Conservation (phyloP, 2,113 vertebrate genomes). For the Elephas maximus region DNA sequence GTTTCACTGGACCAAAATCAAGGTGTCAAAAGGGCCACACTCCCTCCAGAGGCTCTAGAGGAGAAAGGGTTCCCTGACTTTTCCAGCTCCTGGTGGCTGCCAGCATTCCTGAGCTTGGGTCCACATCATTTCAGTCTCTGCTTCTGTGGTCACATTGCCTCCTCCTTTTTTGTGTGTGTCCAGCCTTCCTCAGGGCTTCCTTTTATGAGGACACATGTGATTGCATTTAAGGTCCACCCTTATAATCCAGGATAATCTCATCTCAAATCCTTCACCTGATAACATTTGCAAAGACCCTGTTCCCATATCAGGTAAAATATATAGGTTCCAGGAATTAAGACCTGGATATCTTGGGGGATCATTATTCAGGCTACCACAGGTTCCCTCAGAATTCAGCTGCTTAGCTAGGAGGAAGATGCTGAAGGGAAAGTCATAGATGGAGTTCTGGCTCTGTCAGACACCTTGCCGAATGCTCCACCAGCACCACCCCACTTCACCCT, state of each 20-base stretch:
- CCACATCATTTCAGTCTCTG: background rate
- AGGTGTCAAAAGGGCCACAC: background rate
- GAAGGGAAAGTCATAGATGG: background rate
- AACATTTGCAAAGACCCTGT: background rate
- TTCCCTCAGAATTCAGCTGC: background rate
- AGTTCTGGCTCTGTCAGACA: background rate
- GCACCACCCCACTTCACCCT: background rate
- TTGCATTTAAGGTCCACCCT: background rate
- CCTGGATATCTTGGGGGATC: background rate
- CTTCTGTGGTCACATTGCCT: background rate
- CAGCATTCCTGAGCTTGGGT: no score
- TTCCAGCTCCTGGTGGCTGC: background rate
- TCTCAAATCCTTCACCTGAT: background rate
- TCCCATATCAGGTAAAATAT: background rate
- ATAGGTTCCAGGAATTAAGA: background rate
- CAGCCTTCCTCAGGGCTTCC: no score
- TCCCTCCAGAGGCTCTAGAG: background rate
- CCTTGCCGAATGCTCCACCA: background rate
- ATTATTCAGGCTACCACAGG: background rate
- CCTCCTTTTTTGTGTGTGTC: background rate
- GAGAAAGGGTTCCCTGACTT: background rate
- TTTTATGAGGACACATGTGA: no score
- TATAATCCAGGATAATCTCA: background rate
- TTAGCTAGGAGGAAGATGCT: background rate
- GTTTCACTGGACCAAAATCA: background rate